phyloP scores from a whole-genome alignment of 2,113 vertebrate genomes.

The Odobenus rosmarus region DNA sequence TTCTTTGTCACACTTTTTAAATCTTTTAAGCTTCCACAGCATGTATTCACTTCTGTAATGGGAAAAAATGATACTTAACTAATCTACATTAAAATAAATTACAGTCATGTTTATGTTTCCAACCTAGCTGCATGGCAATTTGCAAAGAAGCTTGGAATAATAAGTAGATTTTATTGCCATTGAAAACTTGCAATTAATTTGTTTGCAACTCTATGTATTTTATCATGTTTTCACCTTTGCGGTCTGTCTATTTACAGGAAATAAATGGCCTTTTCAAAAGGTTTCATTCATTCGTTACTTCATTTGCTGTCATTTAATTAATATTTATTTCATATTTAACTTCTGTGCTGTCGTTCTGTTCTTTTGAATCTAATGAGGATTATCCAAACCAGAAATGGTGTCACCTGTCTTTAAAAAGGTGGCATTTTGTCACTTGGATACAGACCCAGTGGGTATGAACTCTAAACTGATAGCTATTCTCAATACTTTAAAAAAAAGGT shows the following conservation, averaged over 20 bases:
- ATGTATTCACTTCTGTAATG: background rate
- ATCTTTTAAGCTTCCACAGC: background rate
- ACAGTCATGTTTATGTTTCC: background rate
- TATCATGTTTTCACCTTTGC: background rate
- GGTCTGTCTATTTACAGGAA: background rate
- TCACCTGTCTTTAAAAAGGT: background rate
- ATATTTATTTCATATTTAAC: background rate
- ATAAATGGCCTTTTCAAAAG: background rate
- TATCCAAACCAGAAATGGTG: background rate
- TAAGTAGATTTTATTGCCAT: background rate
- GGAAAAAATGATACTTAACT: background rate
- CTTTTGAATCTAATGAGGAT: background rate
- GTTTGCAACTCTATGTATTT: slow-evolving; percentile 25
- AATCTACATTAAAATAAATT: background rate
- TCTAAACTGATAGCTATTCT: background rate
- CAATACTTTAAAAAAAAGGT: background rate
- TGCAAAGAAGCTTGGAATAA: background rate
- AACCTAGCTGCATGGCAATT: background rate
- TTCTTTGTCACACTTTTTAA: background rate
- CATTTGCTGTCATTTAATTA: background rate
- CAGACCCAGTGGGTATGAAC: background rate
- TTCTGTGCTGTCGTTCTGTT: background rate
- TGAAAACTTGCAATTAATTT: slow-evolving; percentile 61
- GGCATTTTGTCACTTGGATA: background rate
- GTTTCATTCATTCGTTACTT: background rate